Evolutionary conservation across 2,888 invertebrate genomes (phyloP).

Genomic region (Amiota minor): DNA sequence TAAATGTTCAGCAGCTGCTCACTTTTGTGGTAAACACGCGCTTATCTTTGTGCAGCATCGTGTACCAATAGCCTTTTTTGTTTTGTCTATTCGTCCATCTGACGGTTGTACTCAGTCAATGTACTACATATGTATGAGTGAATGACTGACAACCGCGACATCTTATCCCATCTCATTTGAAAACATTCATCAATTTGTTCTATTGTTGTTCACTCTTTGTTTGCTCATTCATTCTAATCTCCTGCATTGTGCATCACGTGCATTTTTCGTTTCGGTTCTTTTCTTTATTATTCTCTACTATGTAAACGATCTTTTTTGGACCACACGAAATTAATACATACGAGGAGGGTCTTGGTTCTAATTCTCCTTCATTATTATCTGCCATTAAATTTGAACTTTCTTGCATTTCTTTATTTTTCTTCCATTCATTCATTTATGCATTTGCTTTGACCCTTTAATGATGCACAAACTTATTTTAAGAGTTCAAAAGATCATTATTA

Average conservation of each 20-base stretch:
- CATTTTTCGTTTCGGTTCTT: neutral
- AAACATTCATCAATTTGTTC: constrained; percentile 29
- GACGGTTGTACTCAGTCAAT: neutral
- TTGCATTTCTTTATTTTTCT: neutral
- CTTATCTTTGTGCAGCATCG: constrained; percentile 14
- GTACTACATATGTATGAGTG: neutral
- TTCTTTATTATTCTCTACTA: neutral
- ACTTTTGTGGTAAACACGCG: constrained; percentile 14
- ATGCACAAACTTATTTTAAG: neutral
- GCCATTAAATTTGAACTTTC: constrained; percentile 24
- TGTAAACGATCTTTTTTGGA: neutral
- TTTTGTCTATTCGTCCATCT: constrained; percentile 14
- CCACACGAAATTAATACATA: constrained; percentile 11
- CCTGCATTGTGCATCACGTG: constrained; percentile 22
- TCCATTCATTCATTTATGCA: neutral
- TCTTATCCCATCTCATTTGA: constrained; percentile 18
- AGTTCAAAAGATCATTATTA: neutral
- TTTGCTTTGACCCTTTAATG: neutral
- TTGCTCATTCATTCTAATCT: neutral
- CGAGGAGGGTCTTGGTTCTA: neutral
- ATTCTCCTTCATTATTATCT: neutral
- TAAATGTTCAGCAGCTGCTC: constrained; percentile 14
- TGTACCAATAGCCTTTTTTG: neutral
- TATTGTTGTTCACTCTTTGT: constrained; percentile 14
- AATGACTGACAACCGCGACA: neutral